These are phyloP conservation scores for Helobdella robusta DNA, from an alignment of 2,888 invertebrate genomes.

Conservation along the genomic window DNA sequence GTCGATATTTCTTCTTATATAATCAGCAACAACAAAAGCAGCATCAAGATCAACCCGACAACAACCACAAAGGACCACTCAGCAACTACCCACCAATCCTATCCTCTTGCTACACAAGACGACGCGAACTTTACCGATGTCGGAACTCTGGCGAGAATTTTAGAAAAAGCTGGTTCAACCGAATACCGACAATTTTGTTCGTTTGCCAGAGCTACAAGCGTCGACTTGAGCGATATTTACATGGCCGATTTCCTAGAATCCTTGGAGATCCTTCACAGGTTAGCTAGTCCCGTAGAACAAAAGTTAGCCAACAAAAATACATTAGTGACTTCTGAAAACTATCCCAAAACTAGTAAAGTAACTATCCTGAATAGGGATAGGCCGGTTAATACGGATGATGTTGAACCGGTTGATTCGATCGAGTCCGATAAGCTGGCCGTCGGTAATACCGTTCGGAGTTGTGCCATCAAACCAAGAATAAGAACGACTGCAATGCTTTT, in stretches of 20 bases:
- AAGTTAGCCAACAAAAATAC: too few relatives aligned
- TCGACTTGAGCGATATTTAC: conserved; percentile 13
- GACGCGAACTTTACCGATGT: not conserved
- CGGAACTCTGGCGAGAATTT: conserved; percentile 1
- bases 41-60: conserved; percentile 4
- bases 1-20: too few relatives aligned
- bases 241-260: conserved; percentile 22
- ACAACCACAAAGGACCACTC: not conserved
- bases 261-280: conserved; percentile 8
- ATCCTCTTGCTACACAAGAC: not conserved
- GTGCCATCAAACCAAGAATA: too few relatives aligned
- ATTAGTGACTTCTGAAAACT: too few relatives aligned
- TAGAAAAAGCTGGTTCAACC: conserved; percentile 11
- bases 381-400: too few relatives aligned
- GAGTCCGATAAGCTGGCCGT: too few relatives aligned
- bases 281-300: conserved; percentile 14
- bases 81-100: not conserved
- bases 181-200: conserved; percentile 17
- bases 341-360: too few relatives aligned
- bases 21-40: too few relatives aligned
- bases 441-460: too few relatives aligned
- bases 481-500: too few relatives aligned
- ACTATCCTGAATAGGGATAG: too few relatives aligned
- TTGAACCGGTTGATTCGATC: too few relatives aligned
- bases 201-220: conserved; percentile 13